These are phyloP conservation scores for Psittacula cyanocephala DNA, from an alignment of 2,113 vertebrate genomes.

Conservation along the genomic window DNA sequence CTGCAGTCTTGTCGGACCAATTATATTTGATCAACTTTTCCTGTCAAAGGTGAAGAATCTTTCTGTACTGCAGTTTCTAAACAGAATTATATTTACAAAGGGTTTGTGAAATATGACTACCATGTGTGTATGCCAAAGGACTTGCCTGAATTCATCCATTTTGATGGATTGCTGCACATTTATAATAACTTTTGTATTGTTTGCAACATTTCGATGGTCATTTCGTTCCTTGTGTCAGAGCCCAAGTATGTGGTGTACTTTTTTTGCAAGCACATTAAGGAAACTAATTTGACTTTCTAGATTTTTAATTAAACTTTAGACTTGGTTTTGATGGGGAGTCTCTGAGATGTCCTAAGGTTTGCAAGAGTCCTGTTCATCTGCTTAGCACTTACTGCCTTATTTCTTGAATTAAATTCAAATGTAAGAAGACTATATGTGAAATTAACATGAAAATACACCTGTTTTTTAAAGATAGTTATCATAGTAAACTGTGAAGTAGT, in stretches of 20 bases:
- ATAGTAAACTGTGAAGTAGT: not conserved
- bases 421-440: not conserved
- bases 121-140: not conserved
- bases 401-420: not conserved
- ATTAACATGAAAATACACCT: too few relatives aligned
- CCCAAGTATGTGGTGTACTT: not conserved
- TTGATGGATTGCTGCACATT: not conserved
- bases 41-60: not conserved
- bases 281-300: not conserved
- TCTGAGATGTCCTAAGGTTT: not conserved
- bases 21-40: not conserved
- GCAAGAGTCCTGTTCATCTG: not conserved
- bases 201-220: not conserved
- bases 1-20: not conserved
- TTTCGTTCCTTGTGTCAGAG: not conserved
- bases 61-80: not conserved
- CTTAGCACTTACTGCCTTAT: not conserved
- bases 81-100: not conserved
- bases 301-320: not conserved
- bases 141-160: not conserved
- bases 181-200: not conserved
- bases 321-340: not conserved
- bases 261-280: not conserved
- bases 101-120: not conserved
- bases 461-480: not conserved